Percentiles rank a stretch among this genome's conserved stretches.
Conservation (phyloP, 2,113 vertebrate genomes). For the Ailurus styani region DNA sequence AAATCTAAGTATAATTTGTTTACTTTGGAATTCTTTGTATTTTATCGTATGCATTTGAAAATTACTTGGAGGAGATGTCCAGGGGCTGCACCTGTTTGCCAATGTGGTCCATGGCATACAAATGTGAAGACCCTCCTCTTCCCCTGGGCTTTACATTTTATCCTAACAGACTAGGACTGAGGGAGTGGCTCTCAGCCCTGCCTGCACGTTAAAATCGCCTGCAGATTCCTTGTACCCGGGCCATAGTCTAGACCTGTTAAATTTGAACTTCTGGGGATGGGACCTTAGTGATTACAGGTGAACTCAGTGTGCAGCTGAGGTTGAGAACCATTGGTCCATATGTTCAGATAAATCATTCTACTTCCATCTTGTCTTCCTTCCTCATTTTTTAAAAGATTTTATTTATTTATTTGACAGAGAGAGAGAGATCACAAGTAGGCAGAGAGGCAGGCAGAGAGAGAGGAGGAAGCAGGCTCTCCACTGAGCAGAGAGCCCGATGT, state of each 20-base stretch:
- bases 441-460: no score
- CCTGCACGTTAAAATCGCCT: neutral
- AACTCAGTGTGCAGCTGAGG: neutral
- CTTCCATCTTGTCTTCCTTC: neutral
- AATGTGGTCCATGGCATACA: neutral
- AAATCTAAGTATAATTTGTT: neutral
- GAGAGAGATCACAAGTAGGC: no score
- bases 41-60: conserved; percentile 15
- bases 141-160: neutral
- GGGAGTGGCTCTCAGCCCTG: neutral
- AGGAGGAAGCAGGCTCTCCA: no score
- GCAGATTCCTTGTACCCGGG: neutral
- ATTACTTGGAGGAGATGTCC: neutral
- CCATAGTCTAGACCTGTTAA: neutral
- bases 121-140: neutral
- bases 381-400: neutral
- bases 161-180: neutral
- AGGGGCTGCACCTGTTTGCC: neutral
- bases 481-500: no score
- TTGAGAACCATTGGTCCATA: neutral
- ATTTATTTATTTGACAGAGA: no score
- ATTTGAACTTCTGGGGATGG: neutral
- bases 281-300: neutral
- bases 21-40: neutral
- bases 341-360: neutral